Base-by-base conservation (phyloP, 1,140 invertebrate species). In the Papilio helenus region DNA sequence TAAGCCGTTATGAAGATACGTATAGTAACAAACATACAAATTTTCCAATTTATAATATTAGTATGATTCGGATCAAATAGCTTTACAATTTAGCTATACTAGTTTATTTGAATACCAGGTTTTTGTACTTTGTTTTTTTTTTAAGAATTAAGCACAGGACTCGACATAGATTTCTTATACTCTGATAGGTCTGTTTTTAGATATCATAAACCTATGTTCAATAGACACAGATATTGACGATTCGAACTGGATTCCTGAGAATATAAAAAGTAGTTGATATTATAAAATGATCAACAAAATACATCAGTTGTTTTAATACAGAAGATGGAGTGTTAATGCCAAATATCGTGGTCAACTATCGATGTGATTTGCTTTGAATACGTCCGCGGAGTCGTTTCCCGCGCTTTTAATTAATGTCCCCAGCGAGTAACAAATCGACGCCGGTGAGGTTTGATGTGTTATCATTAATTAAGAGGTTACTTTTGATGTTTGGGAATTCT, bases 401-500 rank as follows among this genome's bases (percentile, higher is more conserved):
- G 61, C 61, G 61, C 61, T 68, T 72, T 72, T 74, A 29, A 74
- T 74, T 29, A 74, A 74, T 74, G 72, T 26, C 72, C 10, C 20
- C 42, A 7, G n/a, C 20, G 23, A 9, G 72, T 74, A 74, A 74
- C 72, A 49, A 46, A 49, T 49, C 8, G 72, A 14, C 23, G 72
- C 18, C 72, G 72, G 72, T 74, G 72, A 46, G 72, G 16, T 74
- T 74, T 74, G 18, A 74, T 46, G 42, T 74, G 39, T 49, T 23
- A 14, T 74, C 44, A 74, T 74, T 74, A 74, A 74, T 74, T 74
- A 74, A 49, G 44, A 20, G 44, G 72, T 74, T 74, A 74, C 39
- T 74, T 74, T 74, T 74, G 72, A 74, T 74, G 39, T 74, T n/a
- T 74, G 44, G 42, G 44, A 49, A 72, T 72, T 72, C 39, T 42